These are phyloP conservation scores for Chloropsis hardwickii DNA, from an alignment of 2,113 vertebrate genomes.

Conservation along the genomic window DNA sequence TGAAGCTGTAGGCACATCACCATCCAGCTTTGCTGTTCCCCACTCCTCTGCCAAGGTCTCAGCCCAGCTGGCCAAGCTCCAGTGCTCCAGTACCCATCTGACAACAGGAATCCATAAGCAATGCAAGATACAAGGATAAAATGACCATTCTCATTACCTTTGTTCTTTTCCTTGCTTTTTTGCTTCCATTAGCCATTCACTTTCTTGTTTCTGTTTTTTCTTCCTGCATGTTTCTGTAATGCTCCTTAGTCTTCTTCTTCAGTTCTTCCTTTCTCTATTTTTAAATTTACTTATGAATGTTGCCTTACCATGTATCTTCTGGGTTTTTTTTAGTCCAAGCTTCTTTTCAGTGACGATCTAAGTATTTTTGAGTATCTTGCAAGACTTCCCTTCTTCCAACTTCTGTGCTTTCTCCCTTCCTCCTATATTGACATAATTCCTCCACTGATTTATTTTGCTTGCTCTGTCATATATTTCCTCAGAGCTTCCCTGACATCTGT, in stretches of 20 bases:
- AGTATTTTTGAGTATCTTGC: neutral
- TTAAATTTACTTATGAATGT: neutral
- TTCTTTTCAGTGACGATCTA: neutral
- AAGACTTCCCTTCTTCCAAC: neutral
- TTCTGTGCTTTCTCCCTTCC: neutral
- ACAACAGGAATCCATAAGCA: neutral
- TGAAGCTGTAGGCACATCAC: neutral
- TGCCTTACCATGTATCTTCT: neutral
- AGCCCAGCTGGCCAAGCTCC: neutral
- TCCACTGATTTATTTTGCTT: neutral
- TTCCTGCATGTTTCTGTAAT: neutral
- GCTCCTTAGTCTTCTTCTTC: neutral
- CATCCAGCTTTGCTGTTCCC: neutral
- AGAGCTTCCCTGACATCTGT: neutral
- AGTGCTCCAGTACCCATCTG: neutral
- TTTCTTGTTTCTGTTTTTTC: neutral
- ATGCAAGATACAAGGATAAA: neutral
- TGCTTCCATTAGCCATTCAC: neutral
- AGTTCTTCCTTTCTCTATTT: neutral
- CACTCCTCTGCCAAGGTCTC: neutral
- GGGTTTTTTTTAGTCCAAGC: neutral
- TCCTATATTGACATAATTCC: neutral
- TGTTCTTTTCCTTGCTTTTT: neutral
- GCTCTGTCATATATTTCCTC: neutral
- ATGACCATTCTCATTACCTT: neutral